Percentiles rank a stretch among this genome's conserved stretches.
Conservation (phyloP, 2,888 invertebrate genomes). For the Vesta saturnalis region DNA sequence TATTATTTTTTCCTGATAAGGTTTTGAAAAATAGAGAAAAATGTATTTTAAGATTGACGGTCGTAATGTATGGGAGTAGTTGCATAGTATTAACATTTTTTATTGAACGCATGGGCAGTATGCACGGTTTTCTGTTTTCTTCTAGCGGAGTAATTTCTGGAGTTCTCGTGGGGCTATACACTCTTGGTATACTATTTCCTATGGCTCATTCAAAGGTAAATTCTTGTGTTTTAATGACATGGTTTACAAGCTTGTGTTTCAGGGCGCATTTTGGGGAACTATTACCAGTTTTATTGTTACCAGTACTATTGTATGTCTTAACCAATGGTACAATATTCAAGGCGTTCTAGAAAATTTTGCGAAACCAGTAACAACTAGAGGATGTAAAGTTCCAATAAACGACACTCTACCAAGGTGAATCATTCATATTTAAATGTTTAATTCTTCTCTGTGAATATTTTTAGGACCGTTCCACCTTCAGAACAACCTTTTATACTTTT, state of each 20-base stretch:
- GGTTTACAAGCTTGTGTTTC: not conserved
- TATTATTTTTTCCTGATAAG: constrained; percentile 64
- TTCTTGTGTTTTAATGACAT: no score
- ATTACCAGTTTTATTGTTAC: not conserved
- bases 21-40: constrained; percentile 64
- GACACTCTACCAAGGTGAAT: not conserved
- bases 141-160: constrained; percentile 73
- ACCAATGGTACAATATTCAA: not conserved
- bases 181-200: constrained; percentile 72
- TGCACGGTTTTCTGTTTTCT: constrained; percentile 71
- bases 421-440: not conserved
- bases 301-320: not conserved
- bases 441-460: not conserved
- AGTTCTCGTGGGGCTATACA: constrained; percentile 71
- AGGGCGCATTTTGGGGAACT: not conserved
- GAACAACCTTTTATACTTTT: not conserved
- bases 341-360: not conserved
- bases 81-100: constrained; percentile 78
- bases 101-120: constrained; percentile 71
- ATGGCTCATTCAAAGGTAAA: constrained; percentile 69
- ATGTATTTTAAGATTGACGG: constrained; percentile 67
- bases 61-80: constrained; percentile 67
- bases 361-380: not conserved
- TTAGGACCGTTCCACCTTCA: not conserved
- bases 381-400: not conserved